Evolutionary conservation across 2,888 invertebrate genomes (phyloP).

Genomic region (Platycheirus albimanus): DNA sequence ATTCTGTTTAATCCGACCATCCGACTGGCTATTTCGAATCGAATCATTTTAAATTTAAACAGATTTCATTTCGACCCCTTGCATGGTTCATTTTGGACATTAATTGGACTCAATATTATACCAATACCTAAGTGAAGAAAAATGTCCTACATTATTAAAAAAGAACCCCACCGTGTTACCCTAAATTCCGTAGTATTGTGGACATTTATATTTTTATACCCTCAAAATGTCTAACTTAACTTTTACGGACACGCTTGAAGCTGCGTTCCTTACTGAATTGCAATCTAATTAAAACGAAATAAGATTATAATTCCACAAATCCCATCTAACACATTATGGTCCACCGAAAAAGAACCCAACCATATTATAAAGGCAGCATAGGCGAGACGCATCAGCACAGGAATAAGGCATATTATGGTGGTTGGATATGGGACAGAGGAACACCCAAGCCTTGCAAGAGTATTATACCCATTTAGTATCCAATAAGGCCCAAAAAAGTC

Average conservation of each 20-base stretch:
- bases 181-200: too few species aligned
- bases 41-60: too few species aligned
- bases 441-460: constrained; percentile 23
- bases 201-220: too few species aligned
- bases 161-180: too few species aligned
- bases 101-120: too few species aligned
- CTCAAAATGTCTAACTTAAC: constrained; percentile 26
- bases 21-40: too few species aligned
- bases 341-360: constrained; percentile 9
- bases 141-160: too few species aligned
- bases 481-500: constrained; percentile 65
- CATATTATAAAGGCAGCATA: neutral
- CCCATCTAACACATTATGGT: constrained; percentile 39
- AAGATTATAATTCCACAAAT: constrained; percentile 67
- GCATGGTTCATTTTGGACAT: too few species aligned
- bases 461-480: constrained; percentile 42
- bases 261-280: constrained; percentile 41
- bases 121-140: too few species aligned
- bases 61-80: too few species aligned
- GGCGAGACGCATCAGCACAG: neutral
- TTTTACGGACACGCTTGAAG: constrained; percentile 25
- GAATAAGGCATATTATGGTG: too few species aligned
- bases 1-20: too few species aligned
- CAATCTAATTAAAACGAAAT: constrained; percentile 64
- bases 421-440: neutral